These are phyloP conservation scores for Ophion obscuratus DNA, from an alignment of 2,888 invertebrate species.

Conservation along the genomic window DNA sequence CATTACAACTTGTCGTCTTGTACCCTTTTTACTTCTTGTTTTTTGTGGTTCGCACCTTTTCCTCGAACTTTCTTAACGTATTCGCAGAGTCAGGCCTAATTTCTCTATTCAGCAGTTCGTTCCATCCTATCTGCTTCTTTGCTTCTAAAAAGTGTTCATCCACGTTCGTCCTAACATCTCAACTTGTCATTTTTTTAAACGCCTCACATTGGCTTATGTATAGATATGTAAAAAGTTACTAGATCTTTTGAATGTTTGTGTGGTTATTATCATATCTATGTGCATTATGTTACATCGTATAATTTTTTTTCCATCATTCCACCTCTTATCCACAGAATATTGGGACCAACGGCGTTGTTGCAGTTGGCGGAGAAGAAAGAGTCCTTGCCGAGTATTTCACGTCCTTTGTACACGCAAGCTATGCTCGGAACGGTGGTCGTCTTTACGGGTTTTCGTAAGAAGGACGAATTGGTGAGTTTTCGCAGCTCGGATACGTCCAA, in stretches of 20 bases:
- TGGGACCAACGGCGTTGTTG: conserved; percentile 92
- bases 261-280: not conserved
- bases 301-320: not conserved
- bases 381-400: conserved; percentile 89
- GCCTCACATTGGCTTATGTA: no score
- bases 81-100: no score
- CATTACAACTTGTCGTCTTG: no score
- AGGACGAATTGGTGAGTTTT: conserved; percentile 93
- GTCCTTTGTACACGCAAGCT: conserved; percentile 94
- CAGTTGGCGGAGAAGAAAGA: conserved; percentile 90
- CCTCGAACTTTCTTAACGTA: no score
- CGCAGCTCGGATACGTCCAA: not conserved
- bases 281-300: not conserved
- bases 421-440: conserved; percentile 96
- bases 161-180: no score
- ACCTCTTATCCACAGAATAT: conserved; percentile 86
- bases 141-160: no score
- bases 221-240: not conserved
- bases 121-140: no score
- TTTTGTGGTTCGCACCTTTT: no score
- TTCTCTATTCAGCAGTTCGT: no score
- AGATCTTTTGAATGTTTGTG: not conserved
- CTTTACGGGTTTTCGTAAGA: conserved; percentile 96
- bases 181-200: no score
- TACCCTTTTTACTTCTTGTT: no score